Conservation (phyloP, 2,888 invertebrate species). For the Timema podura region DNA sequence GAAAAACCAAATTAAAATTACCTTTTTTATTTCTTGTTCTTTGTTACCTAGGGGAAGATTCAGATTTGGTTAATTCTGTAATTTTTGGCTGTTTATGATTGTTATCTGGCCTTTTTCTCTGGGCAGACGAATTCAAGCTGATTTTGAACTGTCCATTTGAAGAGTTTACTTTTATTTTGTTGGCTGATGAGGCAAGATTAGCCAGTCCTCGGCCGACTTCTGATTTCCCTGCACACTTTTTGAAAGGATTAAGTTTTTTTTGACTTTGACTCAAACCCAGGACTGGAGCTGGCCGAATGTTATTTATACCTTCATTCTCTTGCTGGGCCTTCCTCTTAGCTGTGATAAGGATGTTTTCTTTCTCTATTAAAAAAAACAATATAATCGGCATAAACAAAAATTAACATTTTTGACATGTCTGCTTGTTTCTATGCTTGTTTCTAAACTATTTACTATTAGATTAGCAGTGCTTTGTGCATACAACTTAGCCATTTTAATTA, state of each 20-base stretch:
- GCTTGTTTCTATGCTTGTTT: no score
- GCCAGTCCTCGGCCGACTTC: constrained; percentile 33
- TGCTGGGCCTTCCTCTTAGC: constrained; percentile 44
- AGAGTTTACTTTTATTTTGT: constrained; percentile 10
- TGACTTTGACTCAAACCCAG: constrained; percentile 11
- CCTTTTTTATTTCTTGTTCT: not conserved
- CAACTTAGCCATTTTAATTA: no score
- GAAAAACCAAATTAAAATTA: not conserved
- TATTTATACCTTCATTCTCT: not conserved
- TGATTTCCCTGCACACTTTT: constrained; percentile 45
- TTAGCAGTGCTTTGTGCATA: no score
- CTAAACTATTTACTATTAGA: no score
- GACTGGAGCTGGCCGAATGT: not conserved
- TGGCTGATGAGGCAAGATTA: constrained; percentile 8
- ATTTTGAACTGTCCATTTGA: no score
- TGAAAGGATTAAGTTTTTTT: constrained; percentile 49
- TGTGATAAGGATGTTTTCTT: constrained; percentile 36
- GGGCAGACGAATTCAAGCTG: no score
- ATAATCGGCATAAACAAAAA: not conserved
- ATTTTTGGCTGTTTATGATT: no score
- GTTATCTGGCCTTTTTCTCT: no score
- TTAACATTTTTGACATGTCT: no score
- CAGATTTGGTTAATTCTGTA: no score
- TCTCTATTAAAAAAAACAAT: constrained; percentile 8
- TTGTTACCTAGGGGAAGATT: no score